A percentile compares a stretch with the other conserved stretches of the same genome.
These are phyloP conservation scores for Lamellibrachia luymesi DNA, from an alignment of 1,140 invertebrate genomes.

Conservation along the genomic window DNA sequence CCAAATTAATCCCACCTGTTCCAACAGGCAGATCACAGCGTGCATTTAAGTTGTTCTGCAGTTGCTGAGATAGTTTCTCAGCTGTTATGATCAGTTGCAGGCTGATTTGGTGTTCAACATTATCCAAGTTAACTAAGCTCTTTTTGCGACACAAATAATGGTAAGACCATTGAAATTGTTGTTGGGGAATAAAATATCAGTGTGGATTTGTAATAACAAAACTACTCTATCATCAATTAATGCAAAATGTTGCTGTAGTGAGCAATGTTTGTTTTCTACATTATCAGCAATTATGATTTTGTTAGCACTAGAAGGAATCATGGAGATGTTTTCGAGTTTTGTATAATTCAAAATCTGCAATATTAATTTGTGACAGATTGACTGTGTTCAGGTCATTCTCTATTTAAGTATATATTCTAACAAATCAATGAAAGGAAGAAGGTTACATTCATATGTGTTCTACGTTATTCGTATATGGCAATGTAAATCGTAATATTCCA, in stretches of 20 bases:
- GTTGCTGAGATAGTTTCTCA: background rate
- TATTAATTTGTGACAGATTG: too few species aligned
- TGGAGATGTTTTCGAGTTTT: background rate
- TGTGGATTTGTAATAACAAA: background rate
- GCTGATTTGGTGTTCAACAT: too few species aligned
- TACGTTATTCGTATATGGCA: background rate
- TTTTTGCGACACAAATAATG: background rate
- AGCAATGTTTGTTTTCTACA: background rate
- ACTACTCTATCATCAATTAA: background rate
- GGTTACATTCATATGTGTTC: slow-evolving; percentile 1
- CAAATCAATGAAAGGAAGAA: background rate
- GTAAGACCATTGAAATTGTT: background rate
- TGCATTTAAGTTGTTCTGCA: background rate
- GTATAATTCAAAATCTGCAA: background rate
- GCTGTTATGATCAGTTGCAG: too few species aligned
- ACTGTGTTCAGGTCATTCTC: background rate
- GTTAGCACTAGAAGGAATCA: background rate
- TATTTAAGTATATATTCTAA: background rate
- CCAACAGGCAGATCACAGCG: slow-evolving; percentile 6
- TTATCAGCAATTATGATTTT: background rate
- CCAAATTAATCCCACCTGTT: too few species aligned
- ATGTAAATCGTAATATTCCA: background rate
- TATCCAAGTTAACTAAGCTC: background rate
- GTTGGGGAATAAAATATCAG: background rate
- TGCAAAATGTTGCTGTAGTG: background rate